Evolutionary conservation across 2,113 vertebrate species (phyloP).

Genomic region (Ovibos moschatus): DNA sequence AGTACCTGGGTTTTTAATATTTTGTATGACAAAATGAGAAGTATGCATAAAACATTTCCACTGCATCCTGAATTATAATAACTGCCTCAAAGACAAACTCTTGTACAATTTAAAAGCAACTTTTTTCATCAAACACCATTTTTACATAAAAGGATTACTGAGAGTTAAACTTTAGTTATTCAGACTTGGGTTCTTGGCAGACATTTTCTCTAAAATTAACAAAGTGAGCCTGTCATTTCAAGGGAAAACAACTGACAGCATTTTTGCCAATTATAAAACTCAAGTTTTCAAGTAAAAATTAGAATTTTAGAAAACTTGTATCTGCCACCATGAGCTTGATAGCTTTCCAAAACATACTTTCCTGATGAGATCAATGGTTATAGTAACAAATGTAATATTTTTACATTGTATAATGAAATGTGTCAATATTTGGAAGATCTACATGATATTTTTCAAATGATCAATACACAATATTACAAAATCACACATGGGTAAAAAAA

Average conservation of each 20-base stretch:
- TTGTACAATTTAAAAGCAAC: background rate
- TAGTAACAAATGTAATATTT: background rate
- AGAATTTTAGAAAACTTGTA: background rate
- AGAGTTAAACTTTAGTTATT: constrained; percentile 9
- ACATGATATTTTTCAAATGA: constrained; percentile 15
- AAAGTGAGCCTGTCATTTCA: constrained; percentile 19
- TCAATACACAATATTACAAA: background rate
- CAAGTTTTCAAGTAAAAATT: constrained; percentile 32
- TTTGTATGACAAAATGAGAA: background rate
- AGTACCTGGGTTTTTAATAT: background rate
- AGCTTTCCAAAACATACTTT: constrained; percentile 23
- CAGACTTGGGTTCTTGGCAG: background rate
- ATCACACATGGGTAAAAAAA: background rate
- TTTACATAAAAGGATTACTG: background rate
- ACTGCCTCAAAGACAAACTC: background rate
- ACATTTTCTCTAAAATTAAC: constrained; percentile 8
- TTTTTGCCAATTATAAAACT: background rate
- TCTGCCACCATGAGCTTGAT: background rate
- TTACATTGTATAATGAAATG: background rate
- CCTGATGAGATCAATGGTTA: background rate
- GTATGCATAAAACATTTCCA: background rate
- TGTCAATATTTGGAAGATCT: constrained; percentile 25
- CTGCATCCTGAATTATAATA: background rate
- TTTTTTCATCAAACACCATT: constrained; percentile 17
- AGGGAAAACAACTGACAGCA: constrained; percentile 8